phyloP scores from a whole-genome alignment of 2,113 vertebrate genomes.

The Anseranas semipalmata region DNA sequence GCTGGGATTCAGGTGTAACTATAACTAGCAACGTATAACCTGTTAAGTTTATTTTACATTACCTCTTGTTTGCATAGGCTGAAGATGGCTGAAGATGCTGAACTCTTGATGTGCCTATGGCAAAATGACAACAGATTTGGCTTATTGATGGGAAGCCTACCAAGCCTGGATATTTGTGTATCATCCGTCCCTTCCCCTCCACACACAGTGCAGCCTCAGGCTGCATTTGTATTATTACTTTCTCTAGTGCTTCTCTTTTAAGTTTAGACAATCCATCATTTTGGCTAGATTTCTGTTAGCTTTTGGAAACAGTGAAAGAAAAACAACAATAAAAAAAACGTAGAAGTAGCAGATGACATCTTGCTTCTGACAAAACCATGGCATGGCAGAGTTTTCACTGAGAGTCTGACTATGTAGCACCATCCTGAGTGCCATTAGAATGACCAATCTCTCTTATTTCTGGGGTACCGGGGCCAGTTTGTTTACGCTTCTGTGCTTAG shows the following conservation, averaged over 20 bases:
- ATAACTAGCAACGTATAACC: background rate
- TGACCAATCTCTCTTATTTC: background rate
- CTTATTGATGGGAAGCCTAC: background rate
- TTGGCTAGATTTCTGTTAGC: background rate
- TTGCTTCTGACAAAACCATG: background rate
- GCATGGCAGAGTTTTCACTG: background rate
- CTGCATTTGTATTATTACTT: background rate
- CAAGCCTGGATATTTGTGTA: background rate
- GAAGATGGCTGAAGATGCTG: background rate
- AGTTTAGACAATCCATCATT: background rate
- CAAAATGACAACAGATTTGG: background rate
- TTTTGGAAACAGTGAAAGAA: background rate
- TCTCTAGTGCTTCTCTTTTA: background rate
- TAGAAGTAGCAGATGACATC: accelerated
- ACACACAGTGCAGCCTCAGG: background rate
- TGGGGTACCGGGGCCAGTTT: background rate
- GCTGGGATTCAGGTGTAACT: background rate
- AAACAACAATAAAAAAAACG: too few species aligned
- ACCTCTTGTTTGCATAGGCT: background rate
- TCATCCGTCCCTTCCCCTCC: background rate
- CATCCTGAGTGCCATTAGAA: background rate
- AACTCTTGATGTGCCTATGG: background rate
- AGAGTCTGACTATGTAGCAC: background rate
- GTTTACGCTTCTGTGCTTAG: background rate
- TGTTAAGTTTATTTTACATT: background rate